Evolutionary conservation across 1,140 invertebrate species (phyloP).

Genomic region (Drosophila ananassae): DNA sequence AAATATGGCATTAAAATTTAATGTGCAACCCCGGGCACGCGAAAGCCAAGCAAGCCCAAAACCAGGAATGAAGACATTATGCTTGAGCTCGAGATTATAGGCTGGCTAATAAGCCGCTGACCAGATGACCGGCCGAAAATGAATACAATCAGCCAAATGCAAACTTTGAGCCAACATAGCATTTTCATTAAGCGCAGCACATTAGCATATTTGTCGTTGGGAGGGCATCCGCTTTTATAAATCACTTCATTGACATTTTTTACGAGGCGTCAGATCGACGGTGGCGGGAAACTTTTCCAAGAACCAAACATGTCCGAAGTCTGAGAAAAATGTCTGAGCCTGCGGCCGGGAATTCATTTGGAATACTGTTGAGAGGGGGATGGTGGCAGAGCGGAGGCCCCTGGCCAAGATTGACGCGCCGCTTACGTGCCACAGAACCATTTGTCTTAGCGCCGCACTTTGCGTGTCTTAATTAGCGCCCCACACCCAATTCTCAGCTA

Average conservation of each 20-base stretch:
- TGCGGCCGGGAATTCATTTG: conserved; percentile 11
- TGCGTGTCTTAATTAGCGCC: conserved; percentile 80
- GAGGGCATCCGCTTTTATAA: conserved; percentile 48
- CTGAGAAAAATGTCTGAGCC: conserved; percentile 51
- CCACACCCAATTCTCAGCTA: conserved; percentile 7
- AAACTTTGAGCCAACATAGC: conserved; percentile 11
- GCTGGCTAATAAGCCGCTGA: conserved; percentile 54
- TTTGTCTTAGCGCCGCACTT: conserved; percentile 75
- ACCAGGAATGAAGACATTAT: conserved; percentile 63
- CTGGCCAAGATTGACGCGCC: conserved; percentile 62
- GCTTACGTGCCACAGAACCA: conserved; percentile 71
- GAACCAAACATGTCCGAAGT: conserved; percentile 37
- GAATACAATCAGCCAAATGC: conserved; percentile 14
- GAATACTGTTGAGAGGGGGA: neutral
- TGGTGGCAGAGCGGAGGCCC: conserved; percentile 3
- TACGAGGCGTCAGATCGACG: conserved; percentile 61
- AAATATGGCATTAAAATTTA: conserved; percentile 81
- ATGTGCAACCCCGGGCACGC: conserved; percentile 70
- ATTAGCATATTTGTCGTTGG: conserved; percentile 71
- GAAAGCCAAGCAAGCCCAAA: conserved; percentile 21
- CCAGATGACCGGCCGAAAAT: conserved; percentile 24
- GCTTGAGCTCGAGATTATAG: conserved; percentile 61
- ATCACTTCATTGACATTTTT: conserved; percentile 81
- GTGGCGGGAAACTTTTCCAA: conserved; percentile 37
- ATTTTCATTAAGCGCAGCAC: conserved; percentile 50